phyloP scores from a whole-genome alignment of 1,140 invertebrate genomes.

The Sycophaga agraensis region DNA sequence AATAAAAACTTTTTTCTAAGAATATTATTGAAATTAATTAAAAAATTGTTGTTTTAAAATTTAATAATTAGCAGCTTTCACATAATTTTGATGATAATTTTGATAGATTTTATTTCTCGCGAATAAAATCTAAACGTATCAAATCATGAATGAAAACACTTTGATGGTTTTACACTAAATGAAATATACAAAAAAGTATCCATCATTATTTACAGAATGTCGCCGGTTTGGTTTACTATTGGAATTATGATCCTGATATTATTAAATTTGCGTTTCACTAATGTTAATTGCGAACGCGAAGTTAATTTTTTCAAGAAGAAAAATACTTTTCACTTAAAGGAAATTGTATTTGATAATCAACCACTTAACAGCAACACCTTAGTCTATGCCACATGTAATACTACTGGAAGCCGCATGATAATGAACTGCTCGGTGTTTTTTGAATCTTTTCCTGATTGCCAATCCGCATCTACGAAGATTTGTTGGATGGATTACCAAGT shows the following conservation, averaged over 20 bases:
- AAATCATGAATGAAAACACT: background rate
- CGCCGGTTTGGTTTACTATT: background rate
- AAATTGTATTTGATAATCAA: background rate
- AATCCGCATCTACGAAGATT: background rate
- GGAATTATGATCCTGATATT: background rate
- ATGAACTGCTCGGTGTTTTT: background rate
- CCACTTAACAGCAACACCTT: constrained; percentile 2
- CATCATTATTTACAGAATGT: background rate
- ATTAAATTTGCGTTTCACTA: background rate
- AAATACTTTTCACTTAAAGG: background rate
- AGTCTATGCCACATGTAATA: background rate
- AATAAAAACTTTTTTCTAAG: no score
- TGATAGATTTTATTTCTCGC: background rate
- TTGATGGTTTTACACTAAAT: background rate
- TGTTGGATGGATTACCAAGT: background rate
- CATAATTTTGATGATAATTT: background rate
- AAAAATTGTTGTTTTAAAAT: background rate
- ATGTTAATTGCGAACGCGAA: background rate
- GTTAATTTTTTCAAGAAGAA: background rate
- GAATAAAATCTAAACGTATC: background rate
- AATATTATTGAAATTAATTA: no score
- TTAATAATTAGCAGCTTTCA: background rate
- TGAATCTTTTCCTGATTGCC: background rate
- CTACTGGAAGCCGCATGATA: background rate
- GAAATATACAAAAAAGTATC: background rate